Percentiles rank a stretch among this genome's conserved stretches.
These are phyloP conservation scores for Lepus oiostolus DNA, from an alignment of 2,797 vertebrate genomes.

Conservation along the genomic window DNA sequence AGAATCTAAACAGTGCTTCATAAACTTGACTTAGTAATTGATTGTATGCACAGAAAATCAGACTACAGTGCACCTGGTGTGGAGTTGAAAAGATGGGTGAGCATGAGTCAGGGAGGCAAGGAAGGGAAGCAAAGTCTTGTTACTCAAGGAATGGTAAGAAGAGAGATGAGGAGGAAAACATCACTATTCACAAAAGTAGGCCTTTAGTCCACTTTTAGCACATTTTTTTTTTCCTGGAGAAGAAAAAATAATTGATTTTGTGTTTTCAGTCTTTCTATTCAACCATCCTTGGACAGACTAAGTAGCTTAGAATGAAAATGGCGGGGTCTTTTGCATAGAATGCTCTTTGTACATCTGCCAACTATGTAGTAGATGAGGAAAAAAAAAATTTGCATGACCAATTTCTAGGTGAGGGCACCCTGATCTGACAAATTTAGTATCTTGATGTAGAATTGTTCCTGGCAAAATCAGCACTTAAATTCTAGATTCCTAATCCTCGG, in stretches of 20 bases:
- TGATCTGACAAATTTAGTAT: neutral
- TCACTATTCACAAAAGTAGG: neutral
- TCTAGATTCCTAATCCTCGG: neutral
- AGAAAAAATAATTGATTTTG: neutral
- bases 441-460: neutral
- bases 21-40: neutral
- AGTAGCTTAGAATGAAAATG: neutral
- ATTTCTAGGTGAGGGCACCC: neutral
- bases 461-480: neutral
- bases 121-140: neutral
- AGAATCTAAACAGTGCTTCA: slow-evolving; percentile 44
- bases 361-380: neutral
- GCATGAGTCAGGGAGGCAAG: neutral
- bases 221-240: neutral
- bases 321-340: neutral
- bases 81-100: neutral
- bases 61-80: neutral
- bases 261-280: neutral
- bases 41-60: neutral
- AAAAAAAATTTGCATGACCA: neutral
- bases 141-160: neutral
- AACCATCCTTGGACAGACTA: neutral
- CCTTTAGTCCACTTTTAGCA: neutral
- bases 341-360: neutral
- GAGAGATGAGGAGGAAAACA: neutral